These are phyloP conservation scores for Seriola quinqueradiata DNA, from an alignment of 2,113 vertebrate species.

Conservation along the genomic window DNA sequence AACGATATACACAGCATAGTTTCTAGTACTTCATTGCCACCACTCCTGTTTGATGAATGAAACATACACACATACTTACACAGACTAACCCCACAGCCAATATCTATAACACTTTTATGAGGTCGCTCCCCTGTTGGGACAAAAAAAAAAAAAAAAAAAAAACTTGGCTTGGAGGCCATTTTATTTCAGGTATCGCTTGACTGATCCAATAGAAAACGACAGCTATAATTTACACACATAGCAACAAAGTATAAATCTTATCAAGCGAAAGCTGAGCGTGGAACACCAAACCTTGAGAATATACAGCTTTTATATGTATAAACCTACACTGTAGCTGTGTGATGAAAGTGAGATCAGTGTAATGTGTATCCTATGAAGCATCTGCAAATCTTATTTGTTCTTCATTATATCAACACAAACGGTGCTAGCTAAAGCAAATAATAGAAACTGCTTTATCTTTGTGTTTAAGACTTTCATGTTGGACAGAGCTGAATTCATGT, in stretches of 20 bases:
- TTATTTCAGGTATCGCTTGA: neutral
- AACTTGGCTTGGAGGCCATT: neutral
- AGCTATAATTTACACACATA: neutral
- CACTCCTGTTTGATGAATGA: neutral
- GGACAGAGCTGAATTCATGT: slow-evolving; percentile 12
- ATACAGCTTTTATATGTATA: neutral
- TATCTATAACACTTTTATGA: neutral
- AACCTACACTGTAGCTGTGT: neutral
- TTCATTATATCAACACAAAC: neutral
- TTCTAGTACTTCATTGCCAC: neutral
- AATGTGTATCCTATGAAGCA: neutral
- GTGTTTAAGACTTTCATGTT: slow-evolving; percentile 2
- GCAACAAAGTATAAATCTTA: neutral
- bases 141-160: neutral
- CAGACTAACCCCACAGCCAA: neutral
- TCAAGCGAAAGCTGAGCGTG: neutral
- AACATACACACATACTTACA: neutral
- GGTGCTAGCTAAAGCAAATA: neutral
- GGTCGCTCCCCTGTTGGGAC: neutral
- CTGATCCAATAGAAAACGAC: neutral
- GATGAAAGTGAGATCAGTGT: neutral
- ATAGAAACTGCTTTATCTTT: neutral
- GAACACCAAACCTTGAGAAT: neutral
- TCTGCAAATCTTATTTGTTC: neutral
- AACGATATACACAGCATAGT: slow-evolving; percentile 1